Base-by-base conservation (phyloP, 2,888 invertebrate species). In the Callyntrura guangdongensis region DNA sequence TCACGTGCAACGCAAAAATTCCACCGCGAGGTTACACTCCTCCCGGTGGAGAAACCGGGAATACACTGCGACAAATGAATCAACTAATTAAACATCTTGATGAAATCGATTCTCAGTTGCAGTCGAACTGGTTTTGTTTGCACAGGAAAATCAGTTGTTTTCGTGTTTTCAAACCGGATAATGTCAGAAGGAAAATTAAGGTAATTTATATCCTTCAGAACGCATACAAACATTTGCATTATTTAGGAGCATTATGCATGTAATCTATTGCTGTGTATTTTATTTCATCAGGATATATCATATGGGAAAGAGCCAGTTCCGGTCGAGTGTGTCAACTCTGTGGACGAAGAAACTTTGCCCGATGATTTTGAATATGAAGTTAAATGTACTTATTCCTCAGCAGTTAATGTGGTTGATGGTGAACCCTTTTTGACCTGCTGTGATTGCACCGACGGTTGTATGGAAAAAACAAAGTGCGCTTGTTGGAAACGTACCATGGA, bases 101-200 rank as follows among this genome's bases (percentile, higher is more conserved):
- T 0, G 93, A 95, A 3, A 97, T 97, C 0, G 95, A 96, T 3
- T 92, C 36, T 17, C 96, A 96, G 8, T 96, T 99, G 95, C 97
- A 97, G 69, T 97, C 99, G 0, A 99, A 99, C 94, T 96, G 97
- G 94, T 99, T 99, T 95, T 98, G 98, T 95, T 99, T 98, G 95
- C 97, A 97, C 94, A 96, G 96, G 77, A 96, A 96, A 94, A 97
- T 99, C 0, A 97, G 98, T 94, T 97, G 98, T 94, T 95, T 98
- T 56, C 97, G 97, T 0, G 98, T 98, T 95, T 99, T 98, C 94
- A 94, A 94, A 20, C 95, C 95, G 4, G 94, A 94, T n/a, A n/a
- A n/a, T n/a, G n/a, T n/a, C 5, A 36, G 74, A 53, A 47, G 36
- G 47, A 8, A 5, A 5, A 17, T 59, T 72, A 12, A n/a, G 6